Evolutionary conservation across 2,888 invertebrate species (phyloP).

Genomic region (Eilema griseolum): DNA sequence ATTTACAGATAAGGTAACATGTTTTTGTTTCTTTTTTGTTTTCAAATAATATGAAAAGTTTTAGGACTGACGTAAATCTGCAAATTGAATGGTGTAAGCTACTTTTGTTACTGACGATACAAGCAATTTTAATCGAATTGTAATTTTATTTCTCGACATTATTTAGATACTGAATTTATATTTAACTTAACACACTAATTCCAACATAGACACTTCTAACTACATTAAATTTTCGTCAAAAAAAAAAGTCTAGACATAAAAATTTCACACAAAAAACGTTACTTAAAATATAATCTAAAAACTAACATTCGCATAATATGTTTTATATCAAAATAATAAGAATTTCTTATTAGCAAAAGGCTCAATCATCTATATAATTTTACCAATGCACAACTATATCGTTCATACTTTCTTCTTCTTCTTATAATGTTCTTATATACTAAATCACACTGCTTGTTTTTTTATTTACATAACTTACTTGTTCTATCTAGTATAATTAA

Average conservation of each 20-base stretch:
- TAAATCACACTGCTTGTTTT: constrained; percentile 55
- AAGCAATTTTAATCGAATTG: not conserved
- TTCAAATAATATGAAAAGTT: not conserved
- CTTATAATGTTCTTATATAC: constrained; percentile 24
- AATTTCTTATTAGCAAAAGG: constrained; percentile 3
- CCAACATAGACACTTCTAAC: not conserved
- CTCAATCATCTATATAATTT: constrained; percentile 4
- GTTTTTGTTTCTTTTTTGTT: not conserved
- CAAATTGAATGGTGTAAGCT: not conserved
- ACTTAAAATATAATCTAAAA: constrained; percentile 28
- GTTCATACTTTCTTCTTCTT: constrained; percentile 32
- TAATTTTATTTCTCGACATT: not conserved
- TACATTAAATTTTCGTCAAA: constrained; percentile 2
- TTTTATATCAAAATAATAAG: constrained; percentile 16
- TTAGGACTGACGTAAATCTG: not conserved
- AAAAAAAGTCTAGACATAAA: constrained; percentile 15
- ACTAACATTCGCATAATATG: constrained; percentile 37
- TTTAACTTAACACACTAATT: not conserved
- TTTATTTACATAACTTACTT: constrained; percentile 35
- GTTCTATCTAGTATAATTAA: constrained; percentile 5
- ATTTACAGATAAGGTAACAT: not conserved
- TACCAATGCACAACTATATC: constrained; percentile 27
- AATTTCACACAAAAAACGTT: constrained; percentile 21
- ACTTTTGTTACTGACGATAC: not conserved
- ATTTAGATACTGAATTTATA: not conserved